Evolutionary conservation across 2,888 invertebrate genomes (phyloP).

Genomic region (Lobophora halterata): DNA sequence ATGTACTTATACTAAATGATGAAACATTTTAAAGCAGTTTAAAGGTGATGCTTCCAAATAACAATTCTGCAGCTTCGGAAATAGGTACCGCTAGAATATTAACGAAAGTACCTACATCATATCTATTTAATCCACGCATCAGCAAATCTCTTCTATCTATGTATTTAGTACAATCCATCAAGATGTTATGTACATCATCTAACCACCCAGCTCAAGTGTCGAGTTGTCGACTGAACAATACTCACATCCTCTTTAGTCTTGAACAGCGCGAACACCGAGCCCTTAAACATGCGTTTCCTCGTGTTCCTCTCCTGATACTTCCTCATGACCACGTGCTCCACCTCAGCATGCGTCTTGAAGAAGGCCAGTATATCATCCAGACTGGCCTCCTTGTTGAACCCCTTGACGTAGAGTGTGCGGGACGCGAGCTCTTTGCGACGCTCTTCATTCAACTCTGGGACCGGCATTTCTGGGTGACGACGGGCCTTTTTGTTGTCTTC

Average conservation of each 20-base stretch:
- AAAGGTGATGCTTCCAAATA: too few relatives aligned
- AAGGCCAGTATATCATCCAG: slow-evolving; percentile 88
- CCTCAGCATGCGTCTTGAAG: slow-evolving; percentile 84
- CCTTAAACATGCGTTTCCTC: slow-evolving; percentile 89
- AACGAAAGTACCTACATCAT: too few relatives aligned
- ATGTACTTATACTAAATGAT: too few relatives aligned
- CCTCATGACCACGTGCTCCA: slow-evolving; percentile 85
- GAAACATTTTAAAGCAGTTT: too few relatives aligned
- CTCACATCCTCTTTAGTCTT: slow-evolving; percentile 85
- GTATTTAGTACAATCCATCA: too few relatives aligned
- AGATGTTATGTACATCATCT: too few relatives aligned
- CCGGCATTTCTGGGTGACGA: slow-evolving; percentile 85
- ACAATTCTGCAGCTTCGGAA: too few relatives aligned
- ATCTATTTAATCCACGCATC: too few relatives aligned
- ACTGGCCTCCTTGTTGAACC: slow-evolving; percentile 85
- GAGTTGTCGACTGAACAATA: too few relatives aligned
- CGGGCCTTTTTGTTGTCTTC: slow-evolving; percentile 87
- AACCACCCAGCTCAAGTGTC: too few relatives aligned
- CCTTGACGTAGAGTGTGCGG: slow-evolving; percentile 93
- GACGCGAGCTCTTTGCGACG: slow-evolving; percentile 87
- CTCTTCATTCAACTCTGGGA: slow-evolving; percentile 93
- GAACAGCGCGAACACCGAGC: slow-evolving; percentile 95
- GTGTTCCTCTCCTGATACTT: slow-evolving; percentile 82
- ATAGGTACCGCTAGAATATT: too few relatives aligned
- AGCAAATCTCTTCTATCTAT: too few relatives aligned